phyloP scores from a whole-genome alignment of 1,140 invertebrate species.

The Ostrea edulis region DNA sequence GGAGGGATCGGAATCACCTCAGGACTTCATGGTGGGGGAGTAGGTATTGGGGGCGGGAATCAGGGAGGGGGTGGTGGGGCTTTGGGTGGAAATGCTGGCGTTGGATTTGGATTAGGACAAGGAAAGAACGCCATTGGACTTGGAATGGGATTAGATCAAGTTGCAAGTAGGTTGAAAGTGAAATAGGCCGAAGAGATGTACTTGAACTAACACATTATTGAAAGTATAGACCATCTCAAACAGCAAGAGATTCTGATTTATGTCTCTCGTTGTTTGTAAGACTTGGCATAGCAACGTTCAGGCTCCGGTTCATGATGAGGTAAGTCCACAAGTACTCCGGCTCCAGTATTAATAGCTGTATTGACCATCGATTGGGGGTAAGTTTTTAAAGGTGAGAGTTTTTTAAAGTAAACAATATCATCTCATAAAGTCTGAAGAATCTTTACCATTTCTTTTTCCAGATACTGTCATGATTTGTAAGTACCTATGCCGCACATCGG shows the following conservation, averaged over 20 bases:
- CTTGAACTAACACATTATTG: background rate
- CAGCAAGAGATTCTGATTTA: background rate
- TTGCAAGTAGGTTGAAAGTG: background rate
- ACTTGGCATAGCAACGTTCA: background rate
- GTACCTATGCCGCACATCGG: background rate
- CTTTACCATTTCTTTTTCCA: constrained; percentile 10
- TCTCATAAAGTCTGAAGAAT: background rate
- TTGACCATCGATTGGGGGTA: background rate
- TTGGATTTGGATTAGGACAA: constrained; percentile 31
- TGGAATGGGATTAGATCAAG: constrained; percentile 39
- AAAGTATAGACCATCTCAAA: background rate
- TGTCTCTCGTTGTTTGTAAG: background rate
- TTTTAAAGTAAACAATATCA: background rate
- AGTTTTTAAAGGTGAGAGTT: background rate
- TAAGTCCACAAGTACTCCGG: background rate
- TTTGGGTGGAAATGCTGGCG: background rate
- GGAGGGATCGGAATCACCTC: constrained; percentile 37
- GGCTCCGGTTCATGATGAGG: background rate
- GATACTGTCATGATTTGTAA: constrained; percentile 11
- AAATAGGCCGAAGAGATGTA: background rate
- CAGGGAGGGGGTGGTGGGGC: constrained; percentile 27
- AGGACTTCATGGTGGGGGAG: background rate
- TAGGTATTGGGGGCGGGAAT: constrained; percentile 24
- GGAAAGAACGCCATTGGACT: constrained; percentile 35
- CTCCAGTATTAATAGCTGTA: background rate